Conservation (phyloP, 1,140 invertebrate genomes). For the Brachionus koreanus region DNA sequence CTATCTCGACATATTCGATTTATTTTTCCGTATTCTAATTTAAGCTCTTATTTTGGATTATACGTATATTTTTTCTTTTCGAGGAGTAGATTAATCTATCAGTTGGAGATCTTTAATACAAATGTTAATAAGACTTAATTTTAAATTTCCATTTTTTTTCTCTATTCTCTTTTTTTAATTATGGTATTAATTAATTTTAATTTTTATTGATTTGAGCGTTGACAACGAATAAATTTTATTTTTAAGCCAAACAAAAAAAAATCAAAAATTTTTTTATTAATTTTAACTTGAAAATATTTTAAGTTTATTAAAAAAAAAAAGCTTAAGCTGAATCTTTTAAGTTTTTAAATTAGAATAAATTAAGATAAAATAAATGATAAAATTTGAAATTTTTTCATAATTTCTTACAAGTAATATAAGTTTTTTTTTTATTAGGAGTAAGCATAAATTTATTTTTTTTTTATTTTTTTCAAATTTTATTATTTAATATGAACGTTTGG, state of each 20-base stretch:
- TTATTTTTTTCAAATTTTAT: background rate
- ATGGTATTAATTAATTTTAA: background rate
- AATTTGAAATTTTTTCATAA: background rate
- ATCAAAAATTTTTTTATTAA: too few relatives aligned
- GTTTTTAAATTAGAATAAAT: background rate
- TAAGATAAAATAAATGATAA: constrained; percentile 10
- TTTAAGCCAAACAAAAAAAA: too few relatives aligned
- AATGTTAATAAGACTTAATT: constrained; percentile 10
- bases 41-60: background rate
- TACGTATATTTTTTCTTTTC: background rate
- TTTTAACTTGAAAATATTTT: too few relatives aligned
- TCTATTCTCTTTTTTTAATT: background rate
- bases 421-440: background rate
- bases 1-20: background rate
- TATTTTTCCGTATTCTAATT: background rate
- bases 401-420: background rate
- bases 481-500: background rate
- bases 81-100: background rate
- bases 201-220: background rate
- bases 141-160: background rate
- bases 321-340: background rate
- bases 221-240: background rate
- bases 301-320: too few relatives aligned
- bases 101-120: background rate
- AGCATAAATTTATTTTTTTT: background rate